phyloP scores from a whole-genome alignment of 92 coral and sea anemone genomes.

The Isaurus tuberculatus region DNA sequence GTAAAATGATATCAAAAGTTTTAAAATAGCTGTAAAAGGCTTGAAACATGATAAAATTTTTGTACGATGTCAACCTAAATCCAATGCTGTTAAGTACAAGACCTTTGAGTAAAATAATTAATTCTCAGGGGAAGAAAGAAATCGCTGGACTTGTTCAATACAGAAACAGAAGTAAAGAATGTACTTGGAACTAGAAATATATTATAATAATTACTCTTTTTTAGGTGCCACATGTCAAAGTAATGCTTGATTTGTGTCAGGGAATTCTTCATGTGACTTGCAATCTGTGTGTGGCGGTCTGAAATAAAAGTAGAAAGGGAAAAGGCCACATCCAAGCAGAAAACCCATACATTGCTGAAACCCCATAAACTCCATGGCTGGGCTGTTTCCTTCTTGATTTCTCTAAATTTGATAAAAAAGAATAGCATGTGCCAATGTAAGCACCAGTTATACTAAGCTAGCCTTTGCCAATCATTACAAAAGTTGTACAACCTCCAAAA shows the following conservation, averaged over 20 bases:
- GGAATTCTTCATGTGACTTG: conserved; percentile 38
- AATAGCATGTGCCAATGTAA: conserved; percentile 3
- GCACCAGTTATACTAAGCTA: neutral
- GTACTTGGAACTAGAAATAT: neutral
- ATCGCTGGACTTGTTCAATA: neutral
- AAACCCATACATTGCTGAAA: conserved; percentile 37
- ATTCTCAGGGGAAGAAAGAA: neutral
- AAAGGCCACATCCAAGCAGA: conserved; percentile 40
- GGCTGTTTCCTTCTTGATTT: conserved; percentile 43
- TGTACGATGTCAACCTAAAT: neutral
- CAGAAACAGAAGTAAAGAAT: neutral
- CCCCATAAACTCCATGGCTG: conserved; percentile 30
- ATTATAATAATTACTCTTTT: neutral
- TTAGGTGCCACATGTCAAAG: conserved; percentile 8
- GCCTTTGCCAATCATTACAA: neutral
- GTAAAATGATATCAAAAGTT: neutral
- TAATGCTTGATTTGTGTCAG: neutral
- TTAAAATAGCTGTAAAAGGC: neutral
- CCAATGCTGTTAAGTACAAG: neutral
- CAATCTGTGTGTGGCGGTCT: conserved; percentile 21
- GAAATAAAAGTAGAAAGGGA: neutral
- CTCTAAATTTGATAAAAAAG: conserved; percentile 22
- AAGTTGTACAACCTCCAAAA: neutral
- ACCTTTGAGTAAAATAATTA: neutral
- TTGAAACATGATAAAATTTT: neutral